Base-by-base conservation (phyloP, 2,888 invertebrate genomes). In the Lithophane semibrunnea region DNA sequence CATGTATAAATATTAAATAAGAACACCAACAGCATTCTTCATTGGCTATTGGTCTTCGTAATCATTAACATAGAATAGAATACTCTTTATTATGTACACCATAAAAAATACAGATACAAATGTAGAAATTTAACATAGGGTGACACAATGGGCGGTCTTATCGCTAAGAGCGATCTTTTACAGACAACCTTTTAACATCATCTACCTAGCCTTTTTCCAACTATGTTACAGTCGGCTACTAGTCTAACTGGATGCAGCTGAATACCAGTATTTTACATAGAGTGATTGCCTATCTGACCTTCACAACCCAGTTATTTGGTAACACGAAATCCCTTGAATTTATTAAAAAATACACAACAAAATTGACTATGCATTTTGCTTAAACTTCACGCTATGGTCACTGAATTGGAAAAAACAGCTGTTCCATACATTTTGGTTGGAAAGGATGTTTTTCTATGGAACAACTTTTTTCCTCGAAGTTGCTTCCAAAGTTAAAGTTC, bases 401-500 rank as follows among this genome's bases (percentile, higher is more conserved):
- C 63, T 73, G 52, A 58, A 73, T 37, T 60, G 73, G 29, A 65
- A 80, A 29, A 74, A 54, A 54, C 74, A 66, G 24, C 65, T 60
- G 37, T 10, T 74, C 10, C 13, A 42, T 60, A 49, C 54, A 49
- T 49, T 80, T 54, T 54, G 13, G 37, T 47, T 54, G n/a, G 63
- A 77, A 71, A 77, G 42, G 63, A 54, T 60, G 42, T 56, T 16
- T 61, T 49, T 54, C 54, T 66, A 80, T 61, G 42, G 29, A 56
- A 42, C 4, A 66, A 66, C 18, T 65, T 80, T 77, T 37, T 54
- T 13, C 37, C 16, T 24, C 37, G 10, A 61, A 79, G 16, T 73
- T 54, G 52, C 18, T 65, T 61, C 29, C 13, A 66, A 73, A 73
- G 80, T 60, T 60, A 54, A 73, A 80, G 58, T 80, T 65, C 21